These are phyloP conservation scores for Salpingus planirostris DNA, from an alignment of 2,888 invertebrate species.

Conservation along the genomic window DNA sequence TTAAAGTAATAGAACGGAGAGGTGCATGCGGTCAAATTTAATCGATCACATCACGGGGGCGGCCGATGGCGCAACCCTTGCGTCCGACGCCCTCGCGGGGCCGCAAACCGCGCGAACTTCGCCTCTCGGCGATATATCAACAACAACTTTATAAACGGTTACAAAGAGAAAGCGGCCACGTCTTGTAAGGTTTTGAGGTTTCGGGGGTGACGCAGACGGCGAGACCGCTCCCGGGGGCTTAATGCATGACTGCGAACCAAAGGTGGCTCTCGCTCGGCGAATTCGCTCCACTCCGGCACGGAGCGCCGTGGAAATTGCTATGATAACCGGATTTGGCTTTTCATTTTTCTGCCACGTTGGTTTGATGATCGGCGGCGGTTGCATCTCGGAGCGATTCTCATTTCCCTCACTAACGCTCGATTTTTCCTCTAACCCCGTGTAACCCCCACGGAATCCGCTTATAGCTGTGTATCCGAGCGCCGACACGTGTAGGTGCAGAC, in stretches of 20 bases:
- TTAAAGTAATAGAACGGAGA: slow-evolving; percentile 37
- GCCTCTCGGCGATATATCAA: background rate
- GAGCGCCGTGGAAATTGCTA: slow-evolving; percentile 41
- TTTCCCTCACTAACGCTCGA: slow-evolving; percentile 25
- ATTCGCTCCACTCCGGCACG: slow-evolving; percentile 21
- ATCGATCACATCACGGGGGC: no score
- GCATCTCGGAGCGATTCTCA: slow-evolving; percentile 33
- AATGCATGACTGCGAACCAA: slow-evolving; percentile 26
- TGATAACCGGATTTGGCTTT: slow-evolving; percentile 47
- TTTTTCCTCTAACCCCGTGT: slow-evolving; percentile 7
- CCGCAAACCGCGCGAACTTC: background rate
- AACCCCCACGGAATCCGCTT: background rate
- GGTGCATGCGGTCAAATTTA: slow-evolving; percentile 31
- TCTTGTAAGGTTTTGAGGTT: slow-evolving; percentile 7
- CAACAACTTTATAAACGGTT: no score
- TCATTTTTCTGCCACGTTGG: slow-evolving; percentile 47
- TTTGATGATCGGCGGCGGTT: slow-evolving; percentile 37
- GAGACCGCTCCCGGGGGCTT: slow-evolving; percentile 13
- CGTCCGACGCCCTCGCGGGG: background rate
- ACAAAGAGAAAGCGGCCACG: no score
- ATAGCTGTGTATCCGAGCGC: background rate
- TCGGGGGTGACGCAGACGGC: slow-evolving; percentile 1
- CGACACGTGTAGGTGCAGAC: no score
- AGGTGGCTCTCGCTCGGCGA: slow-evolving; percentile 24
- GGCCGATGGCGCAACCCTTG: no score